These are phyloP conservation scores for Neoarius graeffei DNA, from an alignment of 2,113 vertebrate species.

Conservation along the genomic window DNA sequence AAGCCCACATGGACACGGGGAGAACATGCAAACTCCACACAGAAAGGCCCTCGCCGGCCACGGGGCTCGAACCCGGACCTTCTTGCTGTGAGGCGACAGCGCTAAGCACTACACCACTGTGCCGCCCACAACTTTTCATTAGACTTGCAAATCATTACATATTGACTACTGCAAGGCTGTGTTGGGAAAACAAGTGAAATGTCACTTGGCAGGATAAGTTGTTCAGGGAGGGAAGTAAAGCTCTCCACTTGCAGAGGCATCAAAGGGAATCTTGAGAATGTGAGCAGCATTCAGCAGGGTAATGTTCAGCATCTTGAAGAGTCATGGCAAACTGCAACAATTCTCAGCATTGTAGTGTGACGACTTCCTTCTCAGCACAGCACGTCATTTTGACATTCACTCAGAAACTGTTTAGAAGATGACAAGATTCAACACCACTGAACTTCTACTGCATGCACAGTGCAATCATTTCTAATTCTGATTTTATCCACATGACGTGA, in stretches of 20 bases:
- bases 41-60: too few species aligned
- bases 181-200: constrained; percentile 13
- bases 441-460: neutral
- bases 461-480: neutral
- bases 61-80: too few species aligned
- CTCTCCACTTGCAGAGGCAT: constrained; percentile 20
- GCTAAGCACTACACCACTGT: too few species aligned
- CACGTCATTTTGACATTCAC: constrained; percentile 54
- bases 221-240: constrained; percentile 3
- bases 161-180: neutral
- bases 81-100: too few species aligned
- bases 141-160: neutral
- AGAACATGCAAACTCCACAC: too few species aligned
- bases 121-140: neutral
- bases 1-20: too few species aligned
- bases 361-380: constrained; percentile 45
- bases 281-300: constrained; percentile 15
- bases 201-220: constrained; percentile 18
- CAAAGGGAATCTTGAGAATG: constrained; percentile 6
- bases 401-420: constrained; percentile 13
- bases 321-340: constrained; percentile 23
- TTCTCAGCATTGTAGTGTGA: constrained; percentile 67
- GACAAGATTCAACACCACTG: constrained; percentile 1
- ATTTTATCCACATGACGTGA: neutral
- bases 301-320: constrained; percentile 35